phyloP scores from a whole-genome alignment of 2,888 invertebrate genomes.

The Drosophila cognata region DNA sequence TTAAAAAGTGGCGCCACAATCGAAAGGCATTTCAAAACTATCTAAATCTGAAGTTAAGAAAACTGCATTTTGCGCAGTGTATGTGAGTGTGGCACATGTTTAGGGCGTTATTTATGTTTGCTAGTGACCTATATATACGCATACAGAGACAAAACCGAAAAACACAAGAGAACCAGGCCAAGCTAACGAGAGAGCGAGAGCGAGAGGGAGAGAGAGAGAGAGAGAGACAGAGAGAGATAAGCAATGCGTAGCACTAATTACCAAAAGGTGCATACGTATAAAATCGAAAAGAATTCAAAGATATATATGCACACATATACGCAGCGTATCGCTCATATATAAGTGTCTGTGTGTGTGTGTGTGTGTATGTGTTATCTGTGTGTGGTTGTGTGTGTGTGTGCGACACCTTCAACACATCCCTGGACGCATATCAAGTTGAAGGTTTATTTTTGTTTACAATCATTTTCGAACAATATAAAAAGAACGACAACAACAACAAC shows the following conservation, averaged over 20 bases:
- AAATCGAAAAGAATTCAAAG: slow-evolving; percentile 26
- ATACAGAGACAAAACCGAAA: background rate
- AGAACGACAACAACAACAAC: slow-evolving; percentile 3
- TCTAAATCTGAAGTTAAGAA: too few relatives aligned
- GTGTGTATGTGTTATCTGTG: slow-evolving; percentile 25
- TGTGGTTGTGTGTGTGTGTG: slow-evolving; percentile 34
- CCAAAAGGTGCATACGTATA: slow-evolving; percentile 29
- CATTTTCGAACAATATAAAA: slow-evolving; percentile 57
- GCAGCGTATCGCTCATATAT: slow-evolving; percentile 2
- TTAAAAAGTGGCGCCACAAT: too few relatives aligned
- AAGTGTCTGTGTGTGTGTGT: slow-evolving; percentile 17
- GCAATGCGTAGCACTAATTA: slow-evolving; percentile 32
- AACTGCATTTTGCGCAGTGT: slow-evolving; percentile 31
- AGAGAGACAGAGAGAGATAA: slow-evolving; percentile 1
- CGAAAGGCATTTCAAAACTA: background rate
- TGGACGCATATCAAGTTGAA: slow-evolving; percentile 83
- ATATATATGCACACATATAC: slow-evolving; percentile 10
- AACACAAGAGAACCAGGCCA: background rate
- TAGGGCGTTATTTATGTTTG: slow-evolving; percentile 66
- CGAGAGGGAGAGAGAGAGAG: background rate
- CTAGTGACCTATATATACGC: slow-evolving; percentile 65
- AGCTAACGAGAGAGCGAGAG: background rate
- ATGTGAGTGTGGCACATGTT: slow-evolving; percentile 23
- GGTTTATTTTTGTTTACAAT: slow-evolving; percentile 83
- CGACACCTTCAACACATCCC: slow-evolving; percentile 80